A percentile compares a stretch with the other conserved stretches of the same genome.
Conservation (phyloP, 2,113 vertebrate genomes). For the Oreotrochilus melanogaster region DNA sequence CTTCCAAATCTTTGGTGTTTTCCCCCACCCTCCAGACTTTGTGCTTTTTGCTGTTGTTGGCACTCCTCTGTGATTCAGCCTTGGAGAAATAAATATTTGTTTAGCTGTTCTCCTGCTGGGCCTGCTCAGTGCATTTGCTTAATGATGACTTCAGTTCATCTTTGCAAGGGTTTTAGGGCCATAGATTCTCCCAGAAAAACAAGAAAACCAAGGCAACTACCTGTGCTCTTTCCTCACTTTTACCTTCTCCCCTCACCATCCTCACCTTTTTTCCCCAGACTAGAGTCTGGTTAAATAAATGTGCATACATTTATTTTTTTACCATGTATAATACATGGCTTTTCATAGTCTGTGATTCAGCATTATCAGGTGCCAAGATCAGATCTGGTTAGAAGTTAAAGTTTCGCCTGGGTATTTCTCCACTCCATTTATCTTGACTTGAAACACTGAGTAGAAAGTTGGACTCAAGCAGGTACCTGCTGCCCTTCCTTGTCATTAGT, state of each 20-base stretch:
- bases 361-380: background rate
- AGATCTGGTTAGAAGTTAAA: background rate
- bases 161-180: slow-evolving; percentile 5
- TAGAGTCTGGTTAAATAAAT: background rate
- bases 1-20: slow-evolving; percentile 31
- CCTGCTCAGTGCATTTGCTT: slow-evolving; percentile 49
- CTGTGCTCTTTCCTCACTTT: background rate
- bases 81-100: slow-evolving; percentile 70
- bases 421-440: background rate
- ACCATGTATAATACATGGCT: background rate
- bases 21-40: background rate
- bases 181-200: slow-evolving; percentile 19
- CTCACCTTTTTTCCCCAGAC: accelerated
- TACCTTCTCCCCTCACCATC: no score
- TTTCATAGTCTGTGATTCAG: background rate
- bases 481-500: background rate
- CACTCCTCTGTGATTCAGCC: slow-evolving; percentile 12
- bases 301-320: background rate
- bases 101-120: slow-evolving; percentile 65
- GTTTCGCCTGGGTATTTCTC: background rate
- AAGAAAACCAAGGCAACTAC: background rate
- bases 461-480: background rate
- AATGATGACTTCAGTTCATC: slow-evolving; percentile 43
- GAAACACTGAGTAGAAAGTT: background rate
- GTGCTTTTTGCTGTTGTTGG: slow-evolving; percentile 9